phyloP scores from a whole-genome alignment of 1,140 invertebrate genomes.

The Bombus affinis region DNA sequence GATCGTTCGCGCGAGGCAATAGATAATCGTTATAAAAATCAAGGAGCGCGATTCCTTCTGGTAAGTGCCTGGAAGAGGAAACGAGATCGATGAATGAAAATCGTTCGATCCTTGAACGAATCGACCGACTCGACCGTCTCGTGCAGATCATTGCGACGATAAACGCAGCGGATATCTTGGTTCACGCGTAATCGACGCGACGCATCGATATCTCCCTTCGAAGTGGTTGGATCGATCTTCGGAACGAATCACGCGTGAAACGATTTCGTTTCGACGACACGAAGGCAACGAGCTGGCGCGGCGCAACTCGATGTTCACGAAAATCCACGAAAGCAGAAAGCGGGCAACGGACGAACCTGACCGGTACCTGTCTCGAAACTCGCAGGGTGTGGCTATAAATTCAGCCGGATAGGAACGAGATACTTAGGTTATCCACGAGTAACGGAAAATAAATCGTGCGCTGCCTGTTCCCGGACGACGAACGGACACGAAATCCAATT shows the following conservation, averaged over 20 bases:
- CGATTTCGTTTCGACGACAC: neutral
- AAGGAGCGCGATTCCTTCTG: neutral
- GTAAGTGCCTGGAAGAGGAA: no score
- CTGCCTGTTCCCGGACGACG: neutral
- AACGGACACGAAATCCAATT: conserved; percentile 47
- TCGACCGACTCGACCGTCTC: neutral
- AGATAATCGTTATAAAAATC: conserved; percentile 64
- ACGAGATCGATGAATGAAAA: conserved; percentile 37
- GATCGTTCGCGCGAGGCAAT: conserved; percentile 53
- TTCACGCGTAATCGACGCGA: neutral
- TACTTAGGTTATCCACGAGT: conserved; percentile 38
- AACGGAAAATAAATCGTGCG: conserved; percentile 30
- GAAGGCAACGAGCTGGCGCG: neutral
- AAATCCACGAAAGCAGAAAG: conserved; percentile 17
- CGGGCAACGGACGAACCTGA: neutral
- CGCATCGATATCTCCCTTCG: neutral
- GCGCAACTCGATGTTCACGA: neutral
- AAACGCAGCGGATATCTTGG: conserved; percentile 2
- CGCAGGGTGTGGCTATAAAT: conserved; percentile 43
- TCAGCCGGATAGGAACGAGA: conserved; percentile 36
- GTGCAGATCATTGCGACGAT: conserved; percentile 18
- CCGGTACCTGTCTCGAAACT: conserved; percentile 29
- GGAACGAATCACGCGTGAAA: neutral
- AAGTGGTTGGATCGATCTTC: neutral
- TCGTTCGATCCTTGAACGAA: conserved; percentile 48